Conservation (phyloP, 2,797 vertebrate genomes). For the Sarcoramphus papa region DNA sequence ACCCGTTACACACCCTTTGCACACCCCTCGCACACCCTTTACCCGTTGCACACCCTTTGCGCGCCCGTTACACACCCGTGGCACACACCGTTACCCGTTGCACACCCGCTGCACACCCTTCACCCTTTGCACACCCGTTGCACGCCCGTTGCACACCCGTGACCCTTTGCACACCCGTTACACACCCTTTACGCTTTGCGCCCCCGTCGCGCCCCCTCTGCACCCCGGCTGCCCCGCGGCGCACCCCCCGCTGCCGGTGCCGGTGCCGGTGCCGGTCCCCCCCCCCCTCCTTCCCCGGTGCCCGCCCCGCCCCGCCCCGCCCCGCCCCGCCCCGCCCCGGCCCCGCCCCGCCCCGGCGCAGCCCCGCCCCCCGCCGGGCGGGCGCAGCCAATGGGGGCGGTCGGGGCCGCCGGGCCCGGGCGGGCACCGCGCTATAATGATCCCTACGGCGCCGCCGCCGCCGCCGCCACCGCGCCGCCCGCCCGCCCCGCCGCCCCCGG, state of each 20-base stretch:
- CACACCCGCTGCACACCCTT: no score
- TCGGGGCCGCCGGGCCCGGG: not conserved
- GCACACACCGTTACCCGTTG: not conserved
- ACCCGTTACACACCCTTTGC: not conserved
- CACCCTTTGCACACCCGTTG: not conserved
- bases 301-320: no score
- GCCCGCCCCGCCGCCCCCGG: not conserved
- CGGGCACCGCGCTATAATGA: not conserved
- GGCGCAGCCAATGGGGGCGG: not conserved
- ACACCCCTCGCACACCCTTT: no score
- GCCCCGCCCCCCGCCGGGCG: not conserved
- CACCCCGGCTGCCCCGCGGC: not conserved
- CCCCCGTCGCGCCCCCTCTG: not conserved
- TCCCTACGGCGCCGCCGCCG: not conserved
- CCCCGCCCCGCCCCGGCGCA: rapidly evolving
- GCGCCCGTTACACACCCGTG: no score
- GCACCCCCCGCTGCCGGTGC: not conserved
- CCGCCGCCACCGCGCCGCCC: not conserved
- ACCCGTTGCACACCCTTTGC: not conserved
- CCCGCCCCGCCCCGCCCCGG: not conserved
- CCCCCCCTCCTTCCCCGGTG: no score
- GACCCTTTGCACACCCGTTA: no score
- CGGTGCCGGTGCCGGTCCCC: no score
- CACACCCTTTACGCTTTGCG: not conserved
- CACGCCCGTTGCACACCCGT: not conserved